These are phyloP conservation scores for Rambutsinella grinnellia DNA, from an alignment of 2,888 invertebrate species.

Conservation along the genomic window DNA sequence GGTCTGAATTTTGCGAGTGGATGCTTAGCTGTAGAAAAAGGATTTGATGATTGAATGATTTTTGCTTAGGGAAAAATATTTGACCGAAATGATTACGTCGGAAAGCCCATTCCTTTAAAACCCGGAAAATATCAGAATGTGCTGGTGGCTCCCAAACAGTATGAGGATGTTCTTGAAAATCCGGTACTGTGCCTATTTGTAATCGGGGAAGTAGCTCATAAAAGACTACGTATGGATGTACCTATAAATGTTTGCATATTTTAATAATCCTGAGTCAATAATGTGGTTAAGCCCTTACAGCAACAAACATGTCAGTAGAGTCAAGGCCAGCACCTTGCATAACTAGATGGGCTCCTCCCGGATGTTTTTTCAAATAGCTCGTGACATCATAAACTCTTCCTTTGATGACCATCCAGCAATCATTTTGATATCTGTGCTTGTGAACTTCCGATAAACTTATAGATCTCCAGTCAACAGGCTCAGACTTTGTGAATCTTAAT, in stretches of 20 bases:
- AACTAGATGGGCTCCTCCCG: conserved; percentile 55
- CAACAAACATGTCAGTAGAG: conserved; percentile 33
- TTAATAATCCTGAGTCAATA: background rate
- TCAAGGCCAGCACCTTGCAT: conserved; percentile 60
- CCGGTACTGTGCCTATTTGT: conserved; percentile 32
- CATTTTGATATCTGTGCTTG: conserved; percentile 40
- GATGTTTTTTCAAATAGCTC: conserved; percentile 54
- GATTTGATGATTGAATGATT: background rate
- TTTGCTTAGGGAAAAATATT: too few relatives aligned
- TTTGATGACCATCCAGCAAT: conserved; percentile 58
- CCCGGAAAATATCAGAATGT: conserved; percentile 4
- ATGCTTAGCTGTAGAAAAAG: background rate
- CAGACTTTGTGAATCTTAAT: conserved; percentile 17
- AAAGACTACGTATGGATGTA: conserved; percentile 34
- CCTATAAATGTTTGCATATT: conserved; percentile 2
- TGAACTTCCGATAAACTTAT: conserved; percentile 50
- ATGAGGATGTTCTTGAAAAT: conserved; percentile 21
- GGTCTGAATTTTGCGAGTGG: conserved; percentile 2
- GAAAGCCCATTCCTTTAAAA: conserved; percentile 14
- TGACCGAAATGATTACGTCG: too few relatives aligned
- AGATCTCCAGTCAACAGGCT: conserved; percentile 38
- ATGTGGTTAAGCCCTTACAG: conserved; percentile 1
- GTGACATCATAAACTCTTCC: conserved; percentile 59
- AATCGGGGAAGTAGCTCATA: conserved; percentile 7
- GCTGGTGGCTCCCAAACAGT: conserved; percentile 29